Percentiles rank a stretch among this genome's conserved stretches.
These are phyloP conservation scores for Thermophis baileyi DNA, from an alignment of 2,113 vertebrate genomes.

Conservation along the genomic window DNA sequence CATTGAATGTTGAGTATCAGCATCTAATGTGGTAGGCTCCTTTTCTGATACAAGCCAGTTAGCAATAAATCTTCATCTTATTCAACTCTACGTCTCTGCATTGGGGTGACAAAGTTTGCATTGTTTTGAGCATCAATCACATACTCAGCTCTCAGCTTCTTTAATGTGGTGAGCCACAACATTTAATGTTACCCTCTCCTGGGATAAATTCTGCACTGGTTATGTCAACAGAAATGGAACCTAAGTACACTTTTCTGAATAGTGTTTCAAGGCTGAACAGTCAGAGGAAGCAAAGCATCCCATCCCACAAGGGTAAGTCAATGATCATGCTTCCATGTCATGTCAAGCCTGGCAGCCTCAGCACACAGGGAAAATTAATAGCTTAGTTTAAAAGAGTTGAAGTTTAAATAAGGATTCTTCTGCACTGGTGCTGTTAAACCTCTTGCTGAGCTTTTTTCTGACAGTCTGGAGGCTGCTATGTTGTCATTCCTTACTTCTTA, in stretches of 20 bases:
- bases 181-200: background rate
- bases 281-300: background rate
- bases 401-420: background rate
- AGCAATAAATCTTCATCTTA: background rate
- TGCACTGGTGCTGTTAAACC: background rate
- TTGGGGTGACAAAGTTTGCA: background rate
- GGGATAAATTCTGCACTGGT: background rate
- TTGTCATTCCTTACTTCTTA: background rate
- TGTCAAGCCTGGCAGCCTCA: background rate
- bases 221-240: background rate
- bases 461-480: background rate
- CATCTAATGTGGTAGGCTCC: background rate
- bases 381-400: background rate
- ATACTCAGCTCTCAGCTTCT: background rate
- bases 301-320: background rate
- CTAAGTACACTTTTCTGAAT: background rate
- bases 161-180: background rate
- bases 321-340: background rate
- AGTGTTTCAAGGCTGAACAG: background rate
- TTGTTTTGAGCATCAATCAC: background rate
- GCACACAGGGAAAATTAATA: background rate
- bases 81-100: background rate
- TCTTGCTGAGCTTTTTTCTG: background rate
- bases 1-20: background rate
- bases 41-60: background rate